phyloP scores from a whole-genome alignment of 2,113 vertebrate species.

The Hippocampus mohnikei region DNA sequence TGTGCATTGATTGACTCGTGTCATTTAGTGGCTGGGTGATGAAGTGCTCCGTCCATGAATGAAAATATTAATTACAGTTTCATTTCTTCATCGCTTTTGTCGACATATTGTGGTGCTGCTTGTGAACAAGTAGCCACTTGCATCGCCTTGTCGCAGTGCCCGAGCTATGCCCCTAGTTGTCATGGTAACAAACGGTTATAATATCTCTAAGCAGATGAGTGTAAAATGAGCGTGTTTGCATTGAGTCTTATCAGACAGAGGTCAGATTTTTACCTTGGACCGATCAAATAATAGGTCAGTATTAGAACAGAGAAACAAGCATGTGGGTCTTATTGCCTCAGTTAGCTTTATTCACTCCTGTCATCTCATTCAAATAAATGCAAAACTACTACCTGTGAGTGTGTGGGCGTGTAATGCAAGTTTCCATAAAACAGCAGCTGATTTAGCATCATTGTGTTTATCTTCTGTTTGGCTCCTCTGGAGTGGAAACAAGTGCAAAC shows the following conservation, averaged over 20 bases:
- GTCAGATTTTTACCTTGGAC: too few relatives aligned
- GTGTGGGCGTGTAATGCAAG: conserved; percentile 66
- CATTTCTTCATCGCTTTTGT: not conserved
- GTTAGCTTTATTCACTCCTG: conserved; percentile 78
- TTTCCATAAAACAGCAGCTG: conserved; percentile 70
- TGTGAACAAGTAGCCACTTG: not conserved
- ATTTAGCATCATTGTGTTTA: conserved; percentile 49
- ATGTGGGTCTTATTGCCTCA: conserved; percentile 81
- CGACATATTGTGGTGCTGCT: not conserved
- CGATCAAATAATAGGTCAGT: not conserved
- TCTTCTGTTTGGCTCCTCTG: conserved; percentile 36
- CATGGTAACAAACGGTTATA: not conserved
- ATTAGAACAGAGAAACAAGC: not conserved
- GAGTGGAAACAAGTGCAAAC: conserved; percentile 50
- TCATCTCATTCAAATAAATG: conserved; percentile 71
- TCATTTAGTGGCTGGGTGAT: too few relatives aligned
- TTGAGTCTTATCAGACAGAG: too few relatives aligned
- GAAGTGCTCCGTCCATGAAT: not conserved
- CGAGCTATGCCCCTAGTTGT: not conserved
- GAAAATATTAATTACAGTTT: not conserved
- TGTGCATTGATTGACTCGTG: too few relatives aligned
- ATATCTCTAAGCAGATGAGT: too few relatives aligned
- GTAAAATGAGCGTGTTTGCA: too few relatives aligned
- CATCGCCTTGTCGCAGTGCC: not conserved
- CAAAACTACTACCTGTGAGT: conserved; percentile 74